Percentiles rank a stretch among this genome's conserved stretches.
phyloP scores from a whole-genome alignment of 1,140 invertebrate species.

The Cotesia typhae region DNA sequence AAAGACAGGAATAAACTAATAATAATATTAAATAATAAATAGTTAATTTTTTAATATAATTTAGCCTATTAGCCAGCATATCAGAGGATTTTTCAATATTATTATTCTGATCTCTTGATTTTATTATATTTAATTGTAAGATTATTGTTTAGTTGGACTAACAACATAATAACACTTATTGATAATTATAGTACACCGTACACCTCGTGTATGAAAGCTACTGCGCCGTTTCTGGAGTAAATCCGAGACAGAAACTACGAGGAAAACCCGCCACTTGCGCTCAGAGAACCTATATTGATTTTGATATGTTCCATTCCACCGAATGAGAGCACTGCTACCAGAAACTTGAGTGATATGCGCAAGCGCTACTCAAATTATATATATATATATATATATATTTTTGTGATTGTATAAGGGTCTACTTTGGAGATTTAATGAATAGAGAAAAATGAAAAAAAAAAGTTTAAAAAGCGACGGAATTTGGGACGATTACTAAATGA shows the following conservation, averaged over 20 bases:
- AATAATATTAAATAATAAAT: too few relatives aligned
- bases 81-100: too few relatives aligned
- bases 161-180: slow-evolving; percentile 13
- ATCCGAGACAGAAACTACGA: neutral
- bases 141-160: neutral
- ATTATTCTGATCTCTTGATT: too few relatives aligned
- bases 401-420: too few relatives aligned
- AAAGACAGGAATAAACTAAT: too few relatives aligned
- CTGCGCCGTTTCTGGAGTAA: slow-evolving; percentile 14
- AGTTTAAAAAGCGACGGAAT: neutral
- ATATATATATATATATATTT: too few relatives aligned
- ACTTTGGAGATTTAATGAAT: too few relatives aligned
- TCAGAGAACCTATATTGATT: slow-evolving; percentile 26
- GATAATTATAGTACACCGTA: neutral
- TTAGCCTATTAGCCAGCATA: too few relatives aligned
- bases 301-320: neutral
- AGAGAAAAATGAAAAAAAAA: neutral
- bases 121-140: too few relatives aligned
- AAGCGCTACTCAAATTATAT: neutral
- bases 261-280: slow-evolving; percentile 23
- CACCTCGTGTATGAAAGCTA: neutral
- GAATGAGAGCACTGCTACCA: too few relatives aligned
- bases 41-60: too few relatives aligned
- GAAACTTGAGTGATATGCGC: neutral
- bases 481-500: neutral